phyloP scores from a whole-genome alignment of 1,140 invertebrate genomes.

The Microvelia longipes region DNA sequence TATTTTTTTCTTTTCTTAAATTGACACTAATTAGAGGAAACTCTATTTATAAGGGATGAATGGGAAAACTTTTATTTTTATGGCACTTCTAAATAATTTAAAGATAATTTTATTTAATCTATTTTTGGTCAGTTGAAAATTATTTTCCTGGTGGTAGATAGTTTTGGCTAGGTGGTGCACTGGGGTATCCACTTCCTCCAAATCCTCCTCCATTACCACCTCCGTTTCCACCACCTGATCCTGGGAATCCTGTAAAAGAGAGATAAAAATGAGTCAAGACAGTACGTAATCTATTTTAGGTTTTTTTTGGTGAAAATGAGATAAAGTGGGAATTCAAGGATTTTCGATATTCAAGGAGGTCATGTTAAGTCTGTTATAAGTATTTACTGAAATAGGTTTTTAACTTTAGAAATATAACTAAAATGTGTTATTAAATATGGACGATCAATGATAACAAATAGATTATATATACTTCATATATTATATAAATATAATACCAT shows the following conservation, averaged over 20 bases:
- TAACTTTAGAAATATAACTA: background rate
- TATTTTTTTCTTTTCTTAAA: too few relatives aligned
- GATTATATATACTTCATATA: too few relatives aligned
- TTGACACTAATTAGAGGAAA: too few relatives aligned
- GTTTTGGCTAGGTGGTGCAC: background rate
- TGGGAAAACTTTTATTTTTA: too few relatives aligned
- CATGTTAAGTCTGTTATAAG: background rate
- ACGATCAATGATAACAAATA: too few relatives aligned
- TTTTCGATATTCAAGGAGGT: background rate
- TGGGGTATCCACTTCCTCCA: background rate
- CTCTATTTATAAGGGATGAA: too few relatives aligned
- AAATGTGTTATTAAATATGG: too few relatives aligned
- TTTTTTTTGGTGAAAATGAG: background rate
- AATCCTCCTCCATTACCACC: background rate
- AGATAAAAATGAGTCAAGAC: background rate
- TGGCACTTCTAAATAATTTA: too few relatives aligned
- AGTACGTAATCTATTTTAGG: background rate
- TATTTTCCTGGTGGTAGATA: slow-evolving; percentile 12
- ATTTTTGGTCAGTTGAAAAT: too few relatives aligned
- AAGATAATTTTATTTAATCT: too few relatives aligned
- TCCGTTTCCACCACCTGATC: background rate
- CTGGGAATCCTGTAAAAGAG: too few relatives aligned
- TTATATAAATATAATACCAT: too few relatives aligned
- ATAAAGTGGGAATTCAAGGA: background rate
- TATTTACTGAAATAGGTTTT: background rate